phyloP scores from a whole-genome alignment of 1,140 invertebrate genomes.

The Danaus plexippus region DNA sequence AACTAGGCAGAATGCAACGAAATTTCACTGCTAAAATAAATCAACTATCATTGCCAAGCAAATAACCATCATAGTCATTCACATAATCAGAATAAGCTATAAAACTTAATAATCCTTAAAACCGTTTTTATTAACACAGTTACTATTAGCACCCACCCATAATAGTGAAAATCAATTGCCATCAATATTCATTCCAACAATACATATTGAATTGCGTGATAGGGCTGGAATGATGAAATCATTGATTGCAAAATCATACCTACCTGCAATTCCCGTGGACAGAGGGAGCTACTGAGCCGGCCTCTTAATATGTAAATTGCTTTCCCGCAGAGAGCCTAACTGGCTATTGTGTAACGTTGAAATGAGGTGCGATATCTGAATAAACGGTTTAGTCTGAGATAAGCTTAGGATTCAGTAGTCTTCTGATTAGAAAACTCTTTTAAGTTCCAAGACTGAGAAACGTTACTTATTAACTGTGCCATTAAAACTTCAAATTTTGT shows the following conservation, averaged over 20 bases:
- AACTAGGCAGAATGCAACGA: slow-evolving; percentile 9
- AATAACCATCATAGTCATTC: background rate
- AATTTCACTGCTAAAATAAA: background rate
- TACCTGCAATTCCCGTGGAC: slow-evolving; percentile 12
- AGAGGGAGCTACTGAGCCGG: slow-evolving; percentile 15
- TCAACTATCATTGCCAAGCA: background rate
- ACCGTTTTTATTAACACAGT: slow-evolving; percentile 10
- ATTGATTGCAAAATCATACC: slow-evolving; percentile 11
- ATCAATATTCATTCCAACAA: slow-evolving; percentile 18
- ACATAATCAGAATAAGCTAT: slow-evolving; percentile 10
- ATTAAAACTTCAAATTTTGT: background rate
- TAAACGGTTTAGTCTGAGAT: slow-evolving; percentile 16
- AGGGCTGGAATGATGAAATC: slow-evolving; percentile 21
- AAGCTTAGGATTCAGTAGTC: background rate
- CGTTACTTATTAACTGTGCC: too few relatives aligned
- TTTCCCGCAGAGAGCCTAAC: slow-evolving; percentile 19
- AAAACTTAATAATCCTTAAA: slow-evolving; percentile 8
- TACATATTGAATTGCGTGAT: slow-evolving; percentile 18
- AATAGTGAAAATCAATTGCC: slow-evolving; percentile 15
- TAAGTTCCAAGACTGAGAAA: background rate
- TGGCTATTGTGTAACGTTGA: slow-evolving; percentile 20
- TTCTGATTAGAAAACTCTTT: too few relatives aligned
- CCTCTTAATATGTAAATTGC: slow-evolving; percentile 26
- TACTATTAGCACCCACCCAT: slow-evolving; percentile 2
- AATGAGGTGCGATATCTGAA: slow-evolving; percentile 18